Evolutionary conservation across 2,888 invertebrate species (phyloP).

Genomic region (Himalopsyche kuldschensis): DNA sequence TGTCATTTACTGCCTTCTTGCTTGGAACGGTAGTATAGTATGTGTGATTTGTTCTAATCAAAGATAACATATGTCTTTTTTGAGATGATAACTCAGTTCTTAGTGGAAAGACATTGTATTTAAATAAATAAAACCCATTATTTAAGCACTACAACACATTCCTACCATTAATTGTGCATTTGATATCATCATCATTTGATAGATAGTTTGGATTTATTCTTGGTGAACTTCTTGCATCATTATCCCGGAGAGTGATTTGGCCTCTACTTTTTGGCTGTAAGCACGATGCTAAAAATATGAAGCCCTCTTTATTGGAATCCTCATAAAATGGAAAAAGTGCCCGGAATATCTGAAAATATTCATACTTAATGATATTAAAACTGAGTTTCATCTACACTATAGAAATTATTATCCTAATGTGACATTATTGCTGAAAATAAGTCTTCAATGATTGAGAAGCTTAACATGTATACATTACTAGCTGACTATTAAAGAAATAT

Average conservation of each 20-base stretch:
- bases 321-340: constrained; percentile 68
- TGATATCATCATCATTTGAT: constrained; percentile 61
- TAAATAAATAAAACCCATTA: too few species aligned
- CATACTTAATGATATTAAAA: too few species aligned
- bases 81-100: too few species aligned
- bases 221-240: constrained; percentile 63
- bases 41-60: too few species aligned
- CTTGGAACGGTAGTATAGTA: too few species aligned
- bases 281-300: constrained; percentile 67
- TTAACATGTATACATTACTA: not conserved
- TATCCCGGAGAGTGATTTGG: constrained; percentile 59
- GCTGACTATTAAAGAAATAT: not conserved
- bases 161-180: constrained; percentile 64
- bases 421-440: too few species aligned
- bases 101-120: too few species aligned
- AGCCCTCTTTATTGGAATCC: constrained; percentile 67
- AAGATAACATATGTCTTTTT: too few species aligned
- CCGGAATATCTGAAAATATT: constrained; percentile 59
- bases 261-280: constrained; percentile 75
- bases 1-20: too few species aligned
- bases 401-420: too few species aligned
- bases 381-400: too few species aligned
- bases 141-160: not conserved
- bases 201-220: constrained; percentile 77
- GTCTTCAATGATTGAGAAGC: too few species aligned